Evolutionary conservation across 2,888 invertebrate genomes (phyloP).

Genomic region (Eledona agricola): DNA sequence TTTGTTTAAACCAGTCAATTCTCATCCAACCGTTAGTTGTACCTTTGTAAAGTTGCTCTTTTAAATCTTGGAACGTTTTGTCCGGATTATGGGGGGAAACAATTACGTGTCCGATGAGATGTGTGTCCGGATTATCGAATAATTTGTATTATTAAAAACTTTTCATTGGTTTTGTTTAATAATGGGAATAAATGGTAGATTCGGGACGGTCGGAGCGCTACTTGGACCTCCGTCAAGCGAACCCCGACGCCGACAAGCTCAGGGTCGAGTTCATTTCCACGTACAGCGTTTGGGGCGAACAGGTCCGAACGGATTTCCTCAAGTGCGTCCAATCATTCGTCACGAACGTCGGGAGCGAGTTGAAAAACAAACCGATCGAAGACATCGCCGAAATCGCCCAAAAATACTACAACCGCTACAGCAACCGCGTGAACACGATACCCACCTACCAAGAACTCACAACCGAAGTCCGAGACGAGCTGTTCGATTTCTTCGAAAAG

Average conservation of each 20-base stretch:
- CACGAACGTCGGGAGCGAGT: conserved; percentile 69
- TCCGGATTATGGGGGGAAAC: too few species aligned
- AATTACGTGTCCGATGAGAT: too few species aligned
- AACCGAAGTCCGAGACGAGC: conserved; percentile 78
- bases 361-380: conserved; percentile 74
- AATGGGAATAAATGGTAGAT: conserved; percentile 55
- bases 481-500: conserved; percentile 93
- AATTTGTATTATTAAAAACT: too few species aligned
- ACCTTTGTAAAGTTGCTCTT: too few species aligned
- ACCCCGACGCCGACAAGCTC: conserved; percentile 65
- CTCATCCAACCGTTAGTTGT: too few species aligned
- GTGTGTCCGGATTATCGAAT: background rate
- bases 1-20: too few species aligned
- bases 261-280: conserved; percentile 57
- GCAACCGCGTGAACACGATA: conserved; percentile 76
- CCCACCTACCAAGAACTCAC: conserved; percentile 71
- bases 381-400: conserved; percentile 91
- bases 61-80: too few species aligned
- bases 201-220: conserved; percentile 59
- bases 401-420: conserved; percentile 86
- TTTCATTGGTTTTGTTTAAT: conserved; percentile 33
- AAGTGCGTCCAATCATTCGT: conserved; percentile 75
- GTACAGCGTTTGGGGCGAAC: conserved; percentile 62
- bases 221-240: conserved; percentile 59
- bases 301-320: conserved; percentile 70